These are phyloP conservation scores for Capreolus pygargus DNA, from an alignment of 2,113 vertebrate genomes.

Conservation along the genomic window DNA sequence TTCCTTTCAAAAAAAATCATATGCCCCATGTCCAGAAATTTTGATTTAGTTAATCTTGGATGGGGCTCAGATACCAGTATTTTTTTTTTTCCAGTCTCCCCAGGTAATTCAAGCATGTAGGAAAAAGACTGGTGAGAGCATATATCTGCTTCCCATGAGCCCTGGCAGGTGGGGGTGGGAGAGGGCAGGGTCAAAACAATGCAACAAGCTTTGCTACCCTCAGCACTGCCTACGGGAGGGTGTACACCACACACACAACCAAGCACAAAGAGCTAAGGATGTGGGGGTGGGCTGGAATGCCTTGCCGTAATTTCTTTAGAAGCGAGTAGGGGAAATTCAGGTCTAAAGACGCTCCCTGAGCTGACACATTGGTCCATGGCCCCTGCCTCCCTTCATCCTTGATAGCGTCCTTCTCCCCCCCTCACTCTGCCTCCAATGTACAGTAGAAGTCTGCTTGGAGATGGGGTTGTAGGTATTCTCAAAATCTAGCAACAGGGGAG, in stretches of 20 bases:
- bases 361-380: not conserved
- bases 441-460: not conserved
- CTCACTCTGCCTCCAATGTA: not conserved
- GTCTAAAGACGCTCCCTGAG: not conserved
- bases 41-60: not conserved
- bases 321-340: not conserved
- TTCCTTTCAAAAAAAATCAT: not conserved
- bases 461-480: not conserved
- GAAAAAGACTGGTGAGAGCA: not conserved
- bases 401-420: not conserved
- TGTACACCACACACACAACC: not conserved
- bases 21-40: not conserved
- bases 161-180: not conserved
- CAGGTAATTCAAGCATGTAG: not conserved
- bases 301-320: not conserved
- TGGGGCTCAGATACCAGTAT: not conserved
- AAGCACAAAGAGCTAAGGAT: not conserved
- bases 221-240: rapidly evolving
- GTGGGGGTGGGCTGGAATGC: rapidly evolving
- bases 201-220: not conserved
- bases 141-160: not conserved
- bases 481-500: not conserved
- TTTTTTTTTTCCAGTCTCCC: not conserved
- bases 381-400: not conserved
- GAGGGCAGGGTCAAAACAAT: not conserved